Evolutionary conservation across 2,797 vertebrate genomes (phyloP).

Genomic region (Jordanella pulchra): DNA sequence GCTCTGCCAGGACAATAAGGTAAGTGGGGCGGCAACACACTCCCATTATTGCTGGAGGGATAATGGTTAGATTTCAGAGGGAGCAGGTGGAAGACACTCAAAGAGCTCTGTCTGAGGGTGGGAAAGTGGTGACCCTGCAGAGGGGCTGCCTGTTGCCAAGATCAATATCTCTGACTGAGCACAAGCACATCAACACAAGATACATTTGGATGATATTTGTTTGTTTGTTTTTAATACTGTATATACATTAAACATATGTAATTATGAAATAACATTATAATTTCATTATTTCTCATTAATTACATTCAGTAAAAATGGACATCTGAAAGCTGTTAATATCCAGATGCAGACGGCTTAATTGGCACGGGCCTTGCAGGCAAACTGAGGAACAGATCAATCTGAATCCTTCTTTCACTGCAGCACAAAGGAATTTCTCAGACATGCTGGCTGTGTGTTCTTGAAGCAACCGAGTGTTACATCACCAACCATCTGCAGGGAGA

Average conservation of each 20-base stretch:
- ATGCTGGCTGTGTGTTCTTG: constrained; percentile 52
- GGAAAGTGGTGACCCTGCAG: constrained; percentile 66
- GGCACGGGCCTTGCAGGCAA: constrained; percentile 34
- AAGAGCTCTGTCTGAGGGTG: constrained; percentile 54
- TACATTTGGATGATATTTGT: neutral
- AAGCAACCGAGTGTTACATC: constrained; percentile 47
- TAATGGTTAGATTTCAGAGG: constrained; percentile 51
- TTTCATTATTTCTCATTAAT: neutral
- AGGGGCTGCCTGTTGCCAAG: constrained; percentile 40
- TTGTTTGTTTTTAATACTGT: neutral
- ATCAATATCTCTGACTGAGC: constrained; percentile 29
- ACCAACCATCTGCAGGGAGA: constrained; percentile 65
- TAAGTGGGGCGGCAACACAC: constrained; percentile 29
- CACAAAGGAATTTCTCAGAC: constrained; percentile 50
- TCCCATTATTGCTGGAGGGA: constrained; percentile 38
- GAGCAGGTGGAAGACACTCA: constrained; percentile 53
- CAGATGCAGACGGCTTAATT: constrained; percentile 30
- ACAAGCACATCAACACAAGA: constrained; percentile 17
- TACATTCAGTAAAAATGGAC: neutral
- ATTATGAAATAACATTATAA: neutral
- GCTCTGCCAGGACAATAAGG: neutral
- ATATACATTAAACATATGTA: neutral
- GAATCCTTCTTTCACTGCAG: constrained; percentile 35
- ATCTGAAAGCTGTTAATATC: constrained; percentile 1
- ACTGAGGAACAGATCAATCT: constrained; percentile 48